A percentile compares a stretch with the other conserved stretches of the same genome.
These are phyloP conservation scores for Labroides dimidiatus DNA, from an alignment of 2,797 vertebrate species.

Conservation along the genomic window DNA sequence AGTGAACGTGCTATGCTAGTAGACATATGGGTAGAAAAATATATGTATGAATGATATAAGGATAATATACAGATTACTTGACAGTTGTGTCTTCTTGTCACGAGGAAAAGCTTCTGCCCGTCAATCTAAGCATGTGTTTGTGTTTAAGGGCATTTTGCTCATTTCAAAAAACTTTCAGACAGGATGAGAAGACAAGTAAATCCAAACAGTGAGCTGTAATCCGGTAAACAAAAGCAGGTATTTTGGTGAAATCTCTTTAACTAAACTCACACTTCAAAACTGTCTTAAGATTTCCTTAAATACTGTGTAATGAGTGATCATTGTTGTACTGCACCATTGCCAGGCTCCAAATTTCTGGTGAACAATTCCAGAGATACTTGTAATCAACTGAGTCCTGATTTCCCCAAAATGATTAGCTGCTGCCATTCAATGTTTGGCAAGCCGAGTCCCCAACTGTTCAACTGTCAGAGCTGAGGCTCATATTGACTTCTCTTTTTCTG, in stretches of 20 bases:
- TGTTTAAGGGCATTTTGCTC: slow-evolving; percentile 52
- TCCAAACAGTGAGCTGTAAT: slow-evolving; percentile 49
- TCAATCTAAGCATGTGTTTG: slow-evolving; percentile 46
- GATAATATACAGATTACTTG: too few species aligned
- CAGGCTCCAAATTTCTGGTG: slow-evolving; percentile 44
- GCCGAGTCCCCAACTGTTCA: slow-evolving; percentile 66
- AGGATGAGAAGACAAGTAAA: slow-evolving; percentile 46
- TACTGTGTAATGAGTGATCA: slow-evolving; percentile 54
- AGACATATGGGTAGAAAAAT: too few species aligned
- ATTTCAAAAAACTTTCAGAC: slow-evolving; percentile 37
- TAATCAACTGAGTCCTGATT: slow-evolving; percentile 58
- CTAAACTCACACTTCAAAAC: slow-evolving; percentile 44
- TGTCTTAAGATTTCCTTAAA: slow-evolving; percentile 53
- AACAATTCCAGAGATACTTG: slow-evolving; percentile 57
- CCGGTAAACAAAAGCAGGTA: slow-evolving; percentile 59
- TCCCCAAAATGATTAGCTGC: slow-evolving; percentile 60
- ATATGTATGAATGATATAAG: too few species aligned
- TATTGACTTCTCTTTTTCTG: slow-evolving; percentile 14
- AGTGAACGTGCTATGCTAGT: too few species aligned
- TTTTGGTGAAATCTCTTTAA: slow-evolving; percentile 46
- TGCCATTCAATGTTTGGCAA: slow-evolving; percentile 67
- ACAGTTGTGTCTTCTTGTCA: neutral
- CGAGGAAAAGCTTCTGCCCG: neutral
- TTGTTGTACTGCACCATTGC: slow-evolving; percentile 29
- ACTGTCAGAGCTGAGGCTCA: slow-evolving; percentile 40